Conservation (phyloP, 2,888 invertebrate species). For the Oxycera nigricornis region DNA sequence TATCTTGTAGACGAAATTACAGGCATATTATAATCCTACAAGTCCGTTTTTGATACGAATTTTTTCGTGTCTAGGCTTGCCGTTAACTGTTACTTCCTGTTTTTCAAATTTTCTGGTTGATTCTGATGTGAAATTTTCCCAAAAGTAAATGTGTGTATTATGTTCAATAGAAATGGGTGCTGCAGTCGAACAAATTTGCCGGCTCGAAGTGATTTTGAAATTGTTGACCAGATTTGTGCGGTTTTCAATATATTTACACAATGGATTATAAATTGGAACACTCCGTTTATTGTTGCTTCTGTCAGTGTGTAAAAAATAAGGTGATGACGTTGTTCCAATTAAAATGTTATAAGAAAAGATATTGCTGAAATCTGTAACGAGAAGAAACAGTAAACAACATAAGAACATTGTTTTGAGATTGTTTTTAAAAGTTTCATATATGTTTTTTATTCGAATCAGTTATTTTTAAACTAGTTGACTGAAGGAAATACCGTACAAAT, state of each 20-base stretch:
- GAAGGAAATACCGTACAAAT: too few species aligned
- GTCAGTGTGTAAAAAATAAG: slow-evolving; percentile 20
- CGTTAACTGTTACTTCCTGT: not conserved
- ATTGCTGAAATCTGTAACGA: slow-evolving; percentile 24
- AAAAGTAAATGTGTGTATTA: not conserved
- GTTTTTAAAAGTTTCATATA: too few species aligned
- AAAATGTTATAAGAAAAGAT: slow-evolving; percentile 11
- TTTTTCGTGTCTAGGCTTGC: not conserved
- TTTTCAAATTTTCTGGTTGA: not conserved
- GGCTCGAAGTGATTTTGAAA: slow-evolving; percentile 8
- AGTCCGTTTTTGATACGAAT: not conserved
- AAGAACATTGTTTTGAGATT: too few species aligned
- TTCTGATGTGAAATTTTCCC: not conserved
- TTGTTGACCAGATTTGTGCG: not conserved
- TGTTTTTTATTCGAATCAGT: too few species aligned
- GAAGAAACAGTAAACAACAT: too few species aligned
- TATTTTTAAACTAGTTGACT: too few species aligned
- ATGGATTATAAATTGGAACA: slow-evolving; percentile 24
- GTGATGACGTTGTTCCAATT: not conserved
- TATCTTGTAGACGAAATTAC: slow-evolving; percentile 62
- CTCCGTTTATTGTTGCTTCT: slow-evolving; percentile 9
- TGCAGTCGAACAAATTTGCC: not conserved
- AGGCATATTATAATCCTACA: slow-evolving; percentile 59
- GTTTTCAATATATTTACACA: not conserved
- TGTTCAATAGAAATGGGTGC: not conserved